These are phyloP conservation scores for Cabera pusaria DNA, from an alignment of 2,888 invertebrate genomes.

Conservation along the genomic window DNA sequence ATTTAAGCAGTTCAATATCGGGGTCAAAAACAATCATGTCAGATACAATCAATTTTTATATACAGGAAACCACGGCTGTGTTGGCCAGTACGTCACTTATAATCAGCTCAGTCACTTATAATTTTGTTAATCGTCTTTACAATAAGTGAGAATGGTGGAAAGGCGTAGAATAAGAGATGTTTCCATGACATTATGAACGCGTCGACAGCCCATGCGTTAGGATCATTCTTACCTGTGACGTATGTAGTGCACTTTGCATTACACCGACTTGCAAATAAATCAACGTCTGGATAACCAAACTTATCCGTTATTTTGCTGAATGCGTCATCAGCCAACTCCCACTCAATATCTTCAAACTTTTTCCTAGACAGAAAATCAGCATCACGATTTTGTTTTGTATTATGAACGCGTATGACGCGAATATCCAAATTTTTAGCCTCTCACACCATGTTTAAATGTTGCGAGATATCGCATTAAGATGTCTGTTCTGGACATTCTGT, in stretches of 20 bases:
- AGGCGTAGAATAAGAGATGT: slow-evolving; percentile 3
- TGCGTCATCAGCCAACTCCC: not conserved
- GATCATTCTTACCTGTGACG: slow-evolving; percentile 8
- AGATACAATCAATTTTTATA: not conserved
- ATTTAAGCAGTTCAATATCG: not conserved
- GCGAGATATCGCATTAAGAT: too few relatives aligned
- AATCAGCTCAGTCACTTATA: not conserved
- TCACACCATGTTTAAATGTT: slow-evolving; percentile 9
- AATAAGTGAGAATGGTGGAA: slow-evolving; percentile 4
- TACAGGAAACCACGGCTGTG: slow-evolving; percentile 10
- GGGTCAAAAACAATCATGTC: not conserved
- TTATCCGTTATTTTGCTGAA: not conserved
- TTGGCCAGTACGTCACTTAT: slow-evolving; percentile 7
- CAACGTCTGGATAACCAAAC: slow-evolving; percentile 6
- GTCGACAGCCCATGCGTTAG: slow-evolving; percentile 7
- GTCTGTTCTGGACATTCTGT: not conserved
- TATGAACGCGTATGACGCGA: slow-evolving; percentile 6
- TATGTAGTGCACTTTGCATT: slow-evolving; percentile 9
- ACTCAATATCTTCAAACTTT: slow-evolving; percentile 7
- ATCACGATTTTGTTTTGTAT: slow-evolving; percentile 2
- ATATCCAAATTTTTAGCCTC: not conserved
- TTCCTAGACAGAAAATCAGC: slow-evolving; percentile 5
- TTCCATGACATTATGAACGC: slow-evolving; percentile 6
- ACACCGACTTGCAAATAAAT: slow-evolving; percentile 7
- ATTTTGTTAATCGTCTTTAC: not conserved